A percentile compares a stretch with the other conserved stretches of the same genome.
These are phyloP conservation scores for Amniataba percoides DNA, from an alignment of 2,797 vertebrate genomes.

Conservation along the genomic window DNA sequence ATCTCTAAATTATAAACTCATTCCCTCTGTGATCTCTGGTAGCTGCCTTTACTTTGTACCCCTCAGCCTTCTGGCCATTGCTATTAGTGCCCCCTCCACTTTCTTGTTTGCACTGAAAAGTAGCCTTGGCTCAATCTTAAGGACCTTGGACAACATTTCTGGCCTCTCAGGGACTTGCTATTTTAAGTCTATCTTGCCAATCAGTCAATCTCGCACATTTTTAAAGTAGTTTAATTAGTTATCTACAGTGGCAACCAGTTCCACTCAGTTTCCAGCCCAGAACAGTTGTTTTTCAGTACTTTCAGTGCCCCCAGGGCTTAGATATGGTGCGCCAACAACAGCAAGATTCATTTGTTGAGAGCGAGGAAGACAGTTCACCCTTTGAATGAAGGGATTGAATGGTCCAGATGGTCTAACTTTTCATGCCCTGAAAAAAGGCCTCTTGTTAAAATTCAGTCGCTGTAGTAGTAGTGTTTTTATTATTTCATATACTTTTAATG, in stretches of 20 bases:
- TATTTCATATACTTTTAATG: background rate
- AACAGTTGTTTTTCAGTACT: background rate
- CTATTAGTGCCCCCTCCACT: background rate
- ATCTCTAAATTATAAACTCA: background rate
- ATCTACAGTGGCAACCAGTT: conserved; percentile 6
- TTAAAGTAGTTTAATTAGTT: conserved; percentile 1
- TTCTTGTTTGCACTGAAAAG: conserved; percentile 19
- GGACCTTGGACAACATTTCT: conserved; percentile 2
- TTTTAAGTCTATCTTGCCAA: conserved; percentile 1
- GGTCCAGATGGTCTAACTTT: background rate
- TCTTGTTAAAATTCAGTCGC: background rate
- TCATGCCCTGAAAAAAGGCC: background rate
- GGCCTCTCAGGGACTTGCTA: conserved; percentile 7
- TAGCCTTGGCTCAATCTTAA: background rate
- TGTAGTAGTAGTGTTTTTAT: background rate
- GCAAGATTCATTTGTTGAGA: background rate
- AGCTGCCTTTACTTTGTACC: conserved; percentile 9
- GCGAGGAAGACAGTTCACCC: background rate
- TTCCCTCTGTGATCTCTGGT: conserved; percentile 6
- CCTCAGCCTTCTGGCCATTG: conserved; percentile 8
- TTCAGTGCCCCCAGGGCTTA: background rate
- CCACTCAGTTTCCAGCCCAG: background rate
- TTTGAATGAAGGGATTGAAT: background rate
- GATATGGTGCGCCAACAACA: conserved; percentile 14
- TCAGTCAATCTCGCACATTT: conserved; percentile 27